Evolutionary conservation across 1,140 invertebrate species (phyloP), one percentile per base, ranked within the genome.

Genomic region (Daktulosphaira vitifoliae): DNA sequence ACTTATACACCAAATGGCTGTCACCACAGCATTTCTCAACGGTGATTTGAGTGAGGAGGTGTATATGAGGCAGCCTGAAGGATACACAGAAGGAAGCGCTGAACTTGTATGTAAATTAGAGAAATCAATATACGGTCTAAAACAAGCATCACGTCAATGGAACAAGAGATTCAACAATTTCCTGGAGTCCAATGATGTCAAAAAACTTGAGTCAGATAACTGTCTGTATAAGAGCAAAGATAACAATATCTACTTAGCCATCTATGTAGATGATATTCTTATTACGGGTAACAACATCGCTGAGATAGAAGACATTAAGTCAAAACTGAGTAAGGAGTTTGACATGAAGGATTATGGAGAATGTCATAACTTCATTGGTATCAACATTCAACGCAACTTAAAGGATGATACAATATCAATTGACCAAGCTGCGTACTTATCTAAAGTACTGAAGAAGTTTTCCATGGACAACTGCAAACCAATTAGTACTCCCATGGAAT

Each of bases 41-140:
- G 66, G 66, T 18, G 16, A 25, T 4, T 13, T 67, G 9, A 18
- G 39, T 1, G 50, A 53, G 16, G 49, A 51, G 7, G 37, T 67
- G 16, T 67, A 39, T 52, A 38, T 67, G 9, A 22, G 51, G 5
- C 8, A 50, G 16, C 56, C 66, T n/a, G 46, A 50, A 16, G 71
- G 71, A 20, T 52, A 69, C 18, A n/a, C 29, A 37, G 26, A 9
- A n/a, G n/a, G n/a, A 15, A 26, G 20, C 18, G 8, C n/a, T 25
- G 23, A 50, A 8, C 16, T 49, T 39, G 38, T 65, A n/a, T 44
- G 25, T 18, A 68, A 66, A 38, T 48, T 68, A 39, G 26, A 59
- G 9, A 66, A 66, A 25, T 25, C 65, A 6, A 46, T 59, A 13
- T 59, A 66, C 53, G 65, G 65, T 18, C 16, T 66, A n/a, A 54